Conservation (phyloP, 2,888 invertebrate species). For the Allophyes oxyacanthae region DNA sequence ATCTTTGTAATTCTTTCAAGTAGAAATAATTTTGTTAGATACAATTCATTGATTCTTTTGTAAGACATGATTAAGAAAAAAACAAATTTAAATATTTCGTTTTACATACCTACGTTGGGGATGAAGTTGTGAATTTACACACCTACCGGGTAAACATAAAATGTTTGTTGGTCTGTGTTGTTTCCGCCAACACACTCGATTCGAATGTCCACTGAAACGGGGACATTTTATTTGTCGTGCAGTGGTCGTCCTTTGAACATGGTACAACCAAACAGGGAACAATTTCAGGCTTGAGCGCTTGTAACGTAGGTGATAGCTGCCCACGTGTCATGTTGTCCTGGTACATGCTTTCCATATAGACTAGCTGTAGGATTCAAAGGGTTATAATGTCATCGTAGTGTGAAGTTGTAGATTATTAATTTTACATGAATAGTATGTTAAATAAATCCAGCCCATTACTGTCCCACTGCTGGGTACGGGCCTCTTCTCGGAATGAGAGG, state of each 20-base stretch:
- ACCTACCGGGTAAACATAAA: slow-evolving; percentile 28
- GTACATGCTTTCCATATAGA: slow-evolving; percentile 13
- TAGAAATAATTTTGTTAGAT: neutral
- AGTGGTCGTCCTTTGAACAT: slow-evolving; percentile 41
- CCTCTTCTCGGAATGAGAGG: too few species aligned
- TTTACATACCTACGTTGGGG: too few species aligned
- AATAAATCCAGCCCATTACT: too few species aligned
- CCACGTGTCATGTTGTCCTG: slow-evolving; percentile 18
- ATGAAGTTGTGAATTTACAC: too few species aligned
- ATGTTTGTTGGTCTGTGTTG: slow-evolving; percentile 6
- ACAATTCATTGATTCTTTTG: neutral
- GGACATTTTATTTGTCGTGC: slow-evolving; percentile 30
- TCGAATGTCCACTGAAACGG: slow-evolving; percentile 22
- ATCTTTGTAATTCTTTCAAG: too few species aligned
- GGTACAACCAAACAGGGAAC: slow-evolving; percentile 39
- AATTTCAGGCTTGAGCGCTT: slow-evolving; percentile 62
- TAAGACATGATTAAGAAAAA: too few species aligned
- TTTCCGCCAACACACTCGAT: slow-evolving; percentile 11
- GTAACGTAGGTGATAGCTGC: slow-evolving; percentile 13
- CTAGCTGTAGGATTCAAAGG: neutral
- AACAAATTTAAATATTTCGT: too few species aligned
- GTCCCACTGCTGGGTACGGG: too few species aligned
- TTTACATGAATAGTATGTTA: too few species aligned
- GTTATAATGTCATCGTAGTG: neutral
- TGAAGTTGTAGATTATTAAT: too few species aligned